Evolutionary conservation across 2,797 vertebrate species (phyloP).

Genomic region (Pseudochirops cupreus): DNA sequence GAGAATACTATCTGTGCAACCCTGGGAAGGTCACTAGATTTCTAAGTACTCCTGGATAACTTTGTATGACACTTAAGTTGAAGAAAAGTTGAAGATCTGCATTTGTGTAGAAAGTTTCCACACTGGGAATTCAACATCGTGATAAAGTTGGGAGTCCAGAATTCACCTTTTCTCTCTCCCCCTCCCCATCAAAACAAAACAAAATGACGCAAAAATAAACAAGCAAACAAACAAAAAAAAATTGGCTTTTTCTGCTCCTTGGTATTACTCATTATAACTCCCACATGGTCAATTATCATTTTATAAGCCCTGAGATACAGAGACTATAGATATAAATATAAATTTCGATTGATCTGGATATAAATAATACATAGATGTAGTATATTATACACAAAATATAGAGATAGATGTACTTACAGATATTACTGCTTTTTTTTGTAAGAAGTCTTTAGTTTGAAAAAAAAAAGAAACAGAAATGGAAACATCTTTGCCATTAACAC

Average conservation of each 20-base stretch:
- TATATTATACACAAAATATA: not conserved
- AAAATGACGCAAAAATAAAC: not conserved
- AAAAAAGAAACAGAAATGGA: not conserved
- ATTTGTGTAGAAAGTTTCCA: not conserved
- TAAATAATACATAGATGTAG: not conserved
- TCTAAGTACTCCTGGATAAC: not conserved
- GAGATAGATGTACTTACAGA: not conserved
- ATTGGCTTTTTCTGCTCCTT: not conserved
- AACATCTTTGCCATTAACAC: not conserved
- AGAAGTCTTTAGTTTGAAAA: conserved; percentile 1
- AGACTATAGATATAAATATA: not conserved
- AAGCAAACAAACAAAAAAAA: too few species aligned
- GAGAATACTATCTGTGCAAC: not conserved
- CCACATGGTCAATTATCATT: not conserved
- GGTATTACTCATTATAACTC: not conserved
- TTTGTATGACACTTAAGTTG: not conserved
- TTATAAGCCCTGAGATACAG: not conserved
- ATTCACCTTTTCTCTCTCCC: not conserved
- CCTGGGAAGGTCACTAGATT: not conserved
- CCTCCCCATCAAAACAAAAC: not conserved
- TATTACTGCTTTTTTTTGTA: not conserved
- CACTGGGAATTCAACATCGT: not conserved
- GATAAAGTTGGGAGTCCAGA: not conserved
- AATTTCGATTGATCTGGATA: not conserved
- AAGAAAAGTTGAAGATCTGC: not conserved